Evolutionary conservation across 2,113 vertebrate species (phyloP).

Genomic region (Globicephala melas): DNA sequence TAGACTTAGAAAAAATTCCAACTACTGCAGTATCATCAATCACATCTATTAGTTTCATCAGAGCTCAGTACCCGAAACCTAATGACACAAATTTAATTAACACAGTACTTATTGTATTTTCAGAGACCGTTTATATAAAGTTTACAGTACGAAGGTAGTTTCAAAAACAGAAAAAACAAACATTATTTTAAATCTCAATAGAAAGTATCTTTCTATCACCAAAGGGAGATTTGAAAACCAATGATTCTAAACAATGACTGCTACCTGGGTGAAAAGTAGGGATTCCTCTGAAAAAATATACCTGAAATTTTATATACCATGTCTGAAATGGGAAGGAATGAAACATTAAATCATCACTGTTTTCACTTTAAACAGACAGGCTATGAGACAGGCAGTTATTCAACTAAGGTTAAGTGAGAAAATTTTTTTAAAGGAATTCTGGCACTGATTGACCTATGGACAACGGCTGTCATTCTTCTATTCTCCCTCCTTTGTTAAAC

Average conservation of each 20-base stretch:
- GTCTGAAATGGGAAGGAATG: not conserved
- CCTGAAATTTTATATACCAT: not conserved
- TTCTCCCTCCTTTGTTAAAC: not conserved
- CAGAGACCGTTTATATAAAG: not conserved
- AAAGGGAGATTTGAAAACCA: not conserved
- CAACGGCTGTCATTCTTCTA: not conserved
- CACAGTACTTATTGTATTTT: not conserved
- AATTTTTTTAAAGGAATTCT: not conserved
- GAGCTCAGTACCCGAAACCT: not conserved
- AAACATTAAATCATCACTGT: not conserved
- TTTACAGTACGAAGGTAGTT: not conserved
- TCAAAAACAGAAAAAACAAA: constrained; percentile 17
- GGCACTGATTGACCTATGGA: not conserved
- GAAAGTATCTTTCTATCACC: not conserved
- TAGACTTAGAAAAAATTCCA: constrained; percentile 21
- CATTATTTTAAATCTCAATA: not conserved
- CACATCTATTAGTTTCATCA: not conserved
- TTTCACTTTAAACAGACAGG: not conserved
- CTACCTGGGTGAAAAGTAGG: not conserved
- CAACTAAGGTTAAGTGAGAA: not conserved
- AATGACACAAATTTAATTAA: constrained; percentile 30
- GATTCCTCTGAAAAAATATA: not conserved
- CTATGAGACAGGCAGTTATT: not conserved
- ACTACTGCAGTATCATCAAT: not conserved
- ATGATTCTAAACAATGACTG: not conserved